phyloP scores from a whole-genome alignment of 2,888 invertebrate species.

The Drosophila nr. perissopoda region DNA sequence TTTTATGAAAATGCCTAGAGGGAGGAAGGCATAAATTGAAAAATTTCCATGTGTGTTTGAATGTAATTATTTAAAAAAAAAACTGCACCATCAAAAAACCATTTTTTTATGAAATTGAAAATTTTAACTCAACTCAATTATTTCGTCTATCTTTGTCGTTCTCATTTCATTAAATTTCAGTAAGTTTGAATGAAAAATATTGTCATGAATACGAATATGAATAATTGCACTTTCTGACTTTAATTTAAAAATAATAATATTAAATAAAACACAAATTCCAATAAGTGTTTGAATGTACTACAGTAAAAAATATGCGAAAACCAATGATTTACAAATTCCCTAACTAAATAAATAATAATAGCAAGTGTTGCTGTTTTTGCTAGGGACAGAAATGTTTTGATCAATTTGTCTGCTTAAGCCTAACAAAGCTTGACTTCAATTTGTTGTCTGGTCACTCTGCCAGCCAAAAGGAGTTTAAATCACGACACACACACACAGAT shows the following conservation, averaged over 20 bases:
- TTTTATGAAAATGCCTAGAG: background rate
- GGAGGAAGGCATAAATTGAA: background rate
- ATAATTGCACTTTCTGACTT: background rate
- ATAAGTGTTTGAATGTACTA: background rate
- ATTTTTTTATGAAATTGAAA: too few relatives aligned
- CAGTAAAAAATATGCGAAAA: too few relatives aligned
- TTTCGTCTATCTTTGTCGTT: too few relatives aligned
- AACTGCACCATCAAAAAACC: too few relatives aligned
- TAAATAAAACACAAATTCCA: background rate
- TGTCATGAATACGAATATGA: background rate
- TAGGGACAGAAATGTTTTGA: background rate
- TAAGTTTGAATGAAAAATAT: background rate
- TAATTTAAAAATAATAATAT: background rate
- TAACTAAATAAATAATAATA: background rate
- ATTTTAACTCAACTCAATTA: too few relatives aligned
- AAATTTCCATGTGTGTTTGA: too few relatives aligned
- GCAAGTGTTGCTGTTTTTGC: background rate
- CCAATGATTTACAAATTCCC: background rate
- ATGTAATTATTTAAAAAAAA: too few relatives aligned
- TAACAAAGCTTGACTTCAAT: constrained; percentile 11
- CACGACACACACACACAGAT: constrained; percentile 16
- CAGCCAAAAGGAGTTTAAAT: constrained; percentile 40
- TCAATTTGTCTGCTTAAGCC: constrained; percentile 6
- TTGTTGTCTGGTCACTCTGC: constrained; percentile 45
- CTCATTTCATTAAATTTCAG: too few relatives aligned